Evolutionary conservation across 2,113 vertebrate species (phyloP).

Genomic region (Channa maculata): DNA sequence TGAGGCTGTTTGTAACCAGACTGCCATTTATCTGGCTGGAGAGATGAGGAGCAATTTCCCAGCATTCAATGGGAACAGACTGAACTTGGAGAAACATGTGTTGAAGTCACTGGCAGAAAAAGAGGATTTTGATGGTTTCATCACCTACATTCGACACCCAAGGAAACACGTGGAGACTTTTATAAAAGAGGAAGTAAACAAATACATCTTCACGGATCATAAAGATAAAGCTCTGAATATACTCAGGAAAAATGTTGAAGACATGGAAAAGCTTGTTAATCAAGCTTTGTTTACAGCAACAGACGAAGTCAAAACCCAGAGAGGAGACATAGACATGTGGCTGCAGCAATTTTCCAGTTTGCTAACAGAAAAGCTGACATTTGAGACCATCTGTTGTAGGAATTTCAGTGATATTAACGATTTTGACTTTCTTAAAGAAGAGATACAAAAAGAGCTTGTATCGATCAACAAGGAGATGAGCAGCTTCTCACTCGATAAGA

Average conservation of each 20-base stretch:
- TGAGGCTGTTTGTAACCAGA: slow-evolving; percentile 47
- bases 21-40: slow-evolving; percentile 63
- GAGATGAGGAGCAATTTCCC: slow-evolving; percentile 63
- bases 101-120: slow-evolving; percentile 79
- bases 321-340: slow-evolving; percentile 39
- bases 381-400: slow-evolving; percentile 1
- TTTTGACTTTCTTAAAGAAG: slow-evolving; percentile 56
- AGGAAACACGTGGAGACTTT: slow-evolving; percentile 51
- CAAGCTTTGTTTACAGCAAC: too few species aligned
- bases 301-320: too few species aligned
- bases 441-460: background rate
- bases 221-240: too few species aligned
- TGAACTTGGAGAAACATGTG: slow-evolving; percentile 80
- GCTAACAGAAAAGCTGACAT: background rate
- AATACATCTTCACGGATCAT: slow-evolving; percentile 49
- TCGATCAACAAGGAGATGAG: accelerated
- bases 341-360: slow-evolving; percentile 19
- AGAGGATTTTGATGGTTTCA: slow-evolving; percentile 78
- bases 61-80: slow-evolving; percentile 78
- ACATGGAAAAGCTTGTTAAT: too few species aligned
- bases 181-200: slow-evolving; percentile 53
- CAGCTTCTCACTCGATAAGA: background rate
- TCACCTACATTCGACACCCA: slow-evolving; percentile 63
- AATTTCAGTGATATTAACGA: slow-evolving; percentile 15
- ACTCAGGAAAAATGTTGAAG: too few species aligned